Evolutionary conservation across 2,888 invertebrate species (phyloP).

Genomic region (Sarcophaga variegata): DNA sequence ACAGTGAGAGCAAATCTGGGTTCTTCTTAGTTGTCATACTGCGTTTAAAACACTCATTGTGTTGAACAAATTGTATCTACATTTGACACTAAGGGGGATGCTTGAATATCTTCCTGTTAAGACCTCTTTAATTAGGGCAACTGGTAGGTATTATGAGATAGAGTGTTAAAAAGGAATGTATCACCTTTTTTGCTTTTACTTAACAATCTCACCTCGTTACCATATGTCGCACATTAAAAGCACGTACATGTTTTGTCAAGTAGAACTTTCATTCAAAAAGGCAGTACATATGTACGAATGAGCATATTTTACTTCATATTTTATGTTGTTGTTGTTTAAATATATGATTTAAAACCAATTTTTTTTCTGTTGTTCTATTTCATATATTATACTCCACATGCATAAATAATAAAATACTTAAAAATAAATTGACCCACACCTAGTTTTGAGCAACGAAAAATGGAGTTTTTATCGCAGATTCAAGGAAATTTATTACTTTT

Average conservation of each 20-base stretch:
- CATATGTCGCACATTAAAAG: constrained; percentile 40
- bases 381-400: too few relatives aligned
- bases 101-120: too few relatives aligned
- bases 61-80: too few relatives aligned
- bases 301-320: neutral
- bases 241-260: constrained; percentile 30
- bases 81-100: too few relatives aligned
- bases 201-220: constrained; percentile 10
- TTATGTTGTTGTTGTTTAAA: constrained; percentile 27
- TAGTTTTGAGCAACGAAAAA: constrained; percentile 37
- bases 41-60: too few relatives aligned
- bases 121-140: too few relatives aligned
- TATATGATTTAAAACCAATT: constrained; percentile 9
- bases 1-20: too few relatives aligned
- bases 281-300: neutral
- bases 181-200: neutral
- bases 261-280: constrained; percentile 36
- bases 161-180: too few relatives aligned
- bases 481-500: neutral
- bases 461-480: neutral
- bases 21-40: too few relatives aligned
- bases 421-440: constrained; percentile 66
- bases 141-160: too few relatives aligned
- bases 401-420: constrained; percentile 46
- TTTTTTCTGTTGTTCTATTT: too few relatives aligned